phyloP scores from a whole-genome alignment of 2,113 vertebrate species.

The Proterorhinus semilunaris region DNA sequence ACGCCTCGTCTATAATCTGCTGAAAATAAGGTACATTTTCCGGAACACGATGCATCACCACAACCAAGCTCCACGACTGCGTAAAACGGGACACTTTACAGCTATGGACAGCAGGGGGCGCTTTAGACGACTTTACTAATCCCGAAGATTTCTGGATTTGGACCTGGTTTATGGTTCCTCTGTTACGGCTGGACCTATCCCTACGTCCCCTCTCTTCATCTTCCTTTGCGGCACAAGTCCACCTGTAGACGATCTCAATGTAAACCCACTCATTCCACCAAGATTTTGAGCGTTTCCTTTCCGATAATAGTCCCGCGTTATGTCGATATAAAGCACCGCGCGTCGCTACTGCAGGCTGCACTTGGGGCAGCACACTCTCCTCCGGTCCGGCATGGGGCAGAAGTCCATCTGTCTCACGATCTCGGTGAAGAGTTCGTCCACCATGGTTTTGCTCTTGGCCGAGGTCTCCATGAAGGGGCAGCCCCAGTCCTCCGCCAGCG shows the following conservation, averaged over 20 bases:
- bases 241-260: not conserved
- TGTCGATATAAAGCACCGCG: not conserved
- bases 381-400: constrained; percentile 92
- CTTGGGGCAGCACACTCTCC: constrained; percentile 89
- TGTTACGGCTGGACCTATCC: no score
- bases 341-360: constrained; percentile 90
- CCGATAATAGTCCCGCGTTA: not conserved
- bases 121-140: no score
- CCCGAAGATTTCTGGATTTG: no score
- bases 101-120: no score
- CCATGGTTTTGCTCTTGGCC: constrained; percentile 97
- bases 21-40: no score
- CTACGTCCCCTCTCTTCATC: no score
- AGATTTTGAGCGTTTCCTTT: not conserved
- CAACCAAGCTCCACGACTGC: no score
- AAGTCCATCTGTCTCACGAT: constrained; percentile 98
- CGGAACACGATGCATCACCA: no score
- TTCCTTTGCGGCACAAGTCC: not conserved
- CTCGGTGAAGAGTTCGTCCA: constrained; percentile 95
- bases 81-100: no score
- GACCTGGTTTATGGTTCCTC: no score
- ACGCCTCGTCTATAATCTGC: no score
- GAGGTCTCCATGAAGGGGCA: constrained; percentile 98
- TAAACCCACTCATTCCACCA: not conserved
- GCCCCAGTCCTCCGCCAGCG: constrained; percentile 95